A percentile compares a stretch with the other conserved stretches of the same genome.
Conservation (phyloP, 2,113 vertebrate genomes). For the Cephalopholis sonnerati region DNA sequence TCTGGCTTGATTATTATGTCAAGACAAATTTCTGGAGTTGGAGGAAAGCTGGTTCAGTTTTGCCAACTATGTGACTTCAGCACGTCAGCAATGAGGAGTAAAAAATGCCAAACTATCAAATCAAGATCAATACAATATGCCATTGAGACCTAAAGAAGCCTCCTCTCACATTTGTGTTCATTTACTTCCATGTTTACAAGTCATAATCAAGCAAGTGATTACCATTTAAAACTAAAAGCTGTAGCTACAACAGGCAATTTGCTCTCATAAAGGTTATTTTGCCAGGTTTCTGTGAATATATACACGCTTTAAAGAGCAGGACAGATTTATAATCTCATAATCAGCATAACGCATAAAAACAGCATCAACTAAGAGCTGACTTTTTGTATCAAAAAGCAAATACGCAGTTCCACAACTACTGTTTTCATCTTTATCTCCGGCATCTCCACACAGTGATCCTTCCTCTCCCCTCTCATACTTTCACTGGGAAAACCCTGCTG, state of each 20-base stretch:
- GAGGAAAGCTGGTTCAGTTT: background rate
- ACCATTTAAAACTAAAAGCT: background rate
- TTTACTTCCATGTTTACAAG: background rate
- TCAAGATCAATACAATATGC: background rate
- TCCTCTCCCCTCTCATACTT: conserved; percentile 2
- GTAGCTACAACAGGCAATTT: background rate
- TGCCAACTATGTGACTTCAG: background rate
- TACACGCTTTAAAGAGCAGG: background rate
- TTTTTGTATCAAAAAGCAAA: background rate
- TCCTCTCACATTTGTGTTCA: background rate
- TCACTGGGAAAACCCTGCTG: conserved; percentile 49
- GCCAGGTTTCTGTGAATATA: background rate
- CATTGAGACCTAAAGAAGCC: background rate
- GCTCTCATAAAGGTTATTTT: background rate
- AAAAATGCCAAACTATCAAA: background rate
- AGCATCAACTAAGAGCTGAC: background rate
- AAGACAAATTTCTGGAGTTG: background rate
- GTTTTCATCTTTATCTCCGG: background rate
- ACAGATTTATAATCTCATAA: background rate
- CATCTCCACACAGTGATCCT: background rate
- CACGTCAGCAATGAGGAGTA: background rate
- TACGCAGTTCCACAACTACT: background rate
- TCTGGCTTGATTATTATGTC: background rate
- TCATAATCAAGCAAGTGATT: background rate
- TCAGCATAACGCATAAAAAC: background rate